Base-by-base conservation (phyloP, 2,113 vertebrate genomes). In the Thamnophis sirtalis region DNA sequence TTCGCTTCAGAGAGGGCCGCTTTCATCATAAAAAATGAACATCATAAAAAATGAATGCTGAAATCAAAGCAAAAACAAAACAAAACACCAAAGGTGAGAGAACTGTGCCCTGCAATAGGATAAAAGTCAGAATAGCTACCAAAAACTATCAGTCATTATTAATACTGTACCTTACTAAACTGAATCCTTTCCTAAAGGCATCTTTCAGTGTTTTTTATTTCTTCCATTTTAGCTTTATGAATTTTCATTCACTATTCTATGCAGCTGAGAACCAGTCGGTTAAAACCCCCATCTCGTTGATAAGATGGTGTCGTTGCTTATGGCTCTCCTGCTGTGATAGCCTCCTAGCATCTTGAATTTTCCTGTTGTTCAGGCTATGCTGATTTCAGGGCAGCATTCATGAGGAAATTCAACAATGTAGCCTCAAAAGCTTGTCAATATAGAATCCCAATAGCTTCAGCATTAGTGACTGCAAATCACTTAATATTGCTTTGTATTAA, bases 301-400 rank as follows among this genome's bases (percentile, higher is more conserved):
- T 97, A 97, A 97, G 96, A 93, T 96, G 96, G 96, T 86, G 84
- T 96, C 95, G 96, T 89, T 97, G 93, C 96, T 98, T 95, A 96
- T 95, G 97, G 97, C 95, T 96, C 97, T 97, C 97, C 97, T 97
- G 97, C 97, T 97, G 97, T 84, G 96, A 84, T 94, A n/a, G 90
- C 92, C 96, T 96, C 97, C 95, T 0, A 56, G 93, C 95, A 95
- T 94, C 96, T 96, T 94, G 96, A 96, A 96, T 97, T 97, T 97
- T 97, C 96, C 95, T 93, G 97, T 97, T 97, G 97, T 98, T 97
- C 97, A 93, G 96, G 96, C 92, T 94, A 96, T 87, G 96, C 96
- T 85, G 97, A 97, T 97, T 97, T 96, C 94, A 96, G 96, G 96
- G 95, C 95, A 96, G 95, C 5, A 49, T 95, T 97, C 94, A 95